Percentiles rank a stretch among this genome's conserved stretches.
Evolutionary conservation across 1,140 invertebrate species (phyloP).

Genomic region (Bathynomus jamesi): DNA sequence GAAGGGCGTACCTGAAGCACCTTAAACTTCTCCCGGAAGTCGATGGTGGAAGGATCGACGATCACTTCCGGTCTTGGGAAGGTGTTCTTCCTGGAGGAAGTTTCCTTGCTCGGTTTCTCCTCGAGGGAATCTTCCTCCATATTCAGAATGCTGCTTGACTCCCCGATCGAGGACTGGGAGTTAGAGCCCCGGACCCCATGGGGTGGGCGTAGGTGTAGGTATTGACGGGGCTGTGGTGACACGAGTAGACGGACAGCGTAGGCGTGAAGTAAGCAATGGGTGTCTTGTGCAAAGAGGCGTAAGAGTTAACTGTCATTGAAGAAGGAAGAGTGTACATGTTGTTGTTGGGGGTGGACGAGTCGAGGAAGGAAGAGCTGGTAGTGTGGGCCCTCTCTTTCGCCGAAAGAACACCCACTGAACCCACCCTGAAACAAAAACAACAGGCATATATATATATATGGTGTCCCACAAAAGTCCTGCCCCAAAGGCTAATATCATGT

Average conservation of each 20-base stretch:
- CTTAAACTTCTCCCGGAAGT: constrained; percentile 25
- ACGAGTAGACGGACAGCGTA: constrained; percentile 10
- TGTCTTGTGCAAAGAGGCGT: constrained; percentile 27
- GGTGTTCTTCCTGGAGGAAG: constrained; percentile 10
- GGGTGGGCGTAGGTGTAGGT: constrained; percentile 12
- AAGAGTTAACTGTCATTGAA: constrained; percentile 29
- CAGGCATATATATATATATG: background rate
- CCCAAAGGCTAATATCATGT: no score
- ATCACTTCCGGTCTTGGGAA: constrained; percentile 25
- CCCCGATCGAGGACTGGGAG: background rate
- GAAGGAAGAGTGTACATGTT: constrained; percentile 30
- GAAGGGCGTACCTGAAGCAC: constrained; percentile 18
- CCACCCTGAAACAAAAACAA: background rate
- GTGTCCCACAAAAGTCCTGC: background rate
- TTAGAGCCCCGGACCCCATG: constrained; percentile 4
- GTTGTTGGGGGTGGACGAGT: constrained; percentile 24
- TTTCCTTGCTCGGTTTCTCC: constrained; percentile 15
- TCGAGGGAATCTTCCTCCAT: constrained; percentile 10
- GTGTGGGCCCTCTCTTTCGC: background rate
- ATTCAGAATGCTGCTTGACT: constrained; percentile 15
- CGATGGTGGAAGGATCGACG: constrained; percentile 21
- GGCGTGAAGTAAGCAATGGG: constrained; percentile 18
- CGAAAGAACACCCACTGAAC: background rate
- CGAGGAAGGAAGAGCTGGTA: constrained; percentile 20
- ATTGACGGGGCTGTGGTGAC: constrained; percentile 11